phyloP scores from a whole-genome alignment of 1,140 invertebrate species.

The Trichonephila clavata region DNA sequence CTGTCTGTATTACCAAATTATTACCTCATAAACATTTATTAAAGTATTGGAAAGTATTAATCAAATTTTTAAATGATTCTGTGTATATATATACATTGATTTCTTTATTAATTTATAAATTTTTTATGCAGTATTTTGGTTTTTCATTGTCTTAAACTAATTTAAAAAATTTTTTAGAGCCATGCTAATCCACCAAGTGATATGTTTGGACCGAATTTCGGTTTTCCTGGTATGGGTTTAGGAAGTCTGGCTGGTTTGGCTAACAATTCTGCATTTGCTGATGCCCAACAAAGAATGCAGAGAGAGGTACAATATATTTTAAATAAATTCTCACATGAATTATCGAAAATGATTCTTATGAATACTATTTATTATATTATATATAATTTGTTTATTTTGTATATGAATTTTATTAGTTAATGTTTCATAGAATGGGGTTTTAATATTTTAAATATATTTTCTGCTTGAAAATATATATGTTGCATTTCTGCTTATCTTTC shows the following conservation, averaged over 20 bases:
- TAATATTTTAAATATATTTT: no score
- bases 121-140: not conserved
- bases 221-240: constrained; percentile 83
- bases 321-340: no score
- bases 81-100: not conserved
- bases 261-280: constrained; percentile 92
- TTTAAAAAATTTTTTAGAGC: constrained; percentile 12
- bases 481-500: no score
- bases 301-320: constrained; percentile 84
- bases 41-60: not conserved
- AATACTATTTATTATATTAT: no score
- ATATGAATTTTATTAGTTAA: no score
- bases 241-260: constrained; percentile 93
- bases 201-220: constrained; percentile 82
- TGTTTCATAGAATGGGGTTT: no score
- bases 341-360: no score
- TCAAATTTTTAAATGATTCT: not conserved
- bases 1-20: not conserved
- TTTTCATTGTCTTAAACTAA: not conserved
- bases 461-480: no score
- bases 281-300: constrained; percentile 96
- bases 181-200: constrained; percentile 25
- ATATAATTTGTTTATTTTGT: no score
- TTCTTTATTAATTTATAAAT: not conserved
- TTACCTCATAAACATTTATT: not conserved